These are phyloP conservation scores for Plutomurus gul DNA, from an alignment of 1,140 invertebrate genomes.

Conservation along the genomic window DNA sequence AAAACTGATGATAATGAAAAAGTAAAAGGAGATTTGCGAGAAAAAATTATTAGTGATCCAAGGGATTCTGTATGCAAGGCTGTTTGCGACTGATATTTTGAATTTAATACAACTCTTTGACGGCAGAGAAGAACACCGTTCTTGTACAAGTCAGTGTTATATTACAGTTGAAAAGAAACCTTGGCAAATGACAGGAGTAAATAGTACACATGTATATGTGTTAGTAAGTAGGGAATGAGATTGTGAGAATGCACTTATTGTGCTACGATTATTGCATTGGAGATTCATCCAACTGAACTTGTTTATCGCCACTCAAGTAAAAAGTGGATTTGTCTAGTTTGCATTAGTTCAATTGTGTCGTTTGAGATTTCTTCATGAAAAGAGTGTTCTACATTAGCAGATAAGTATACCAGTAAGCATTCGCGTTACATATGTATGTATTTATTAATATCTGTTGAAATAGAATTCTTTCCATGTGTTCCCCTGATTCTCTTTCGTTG, in stretches of 20 bases:
- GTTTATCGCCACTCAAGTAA: background rate
- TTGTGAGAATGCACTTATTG: background rate
- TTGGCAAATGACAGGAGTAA: conserved; percentile 4
- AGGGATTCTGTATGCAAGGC: no score
- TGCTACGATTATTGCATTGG: no score
- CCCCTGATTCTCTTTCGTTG: no score
- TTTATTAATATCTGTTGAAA: no score
- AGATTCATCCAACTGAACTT: background rate
- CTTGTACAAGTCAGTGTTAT: background rate
- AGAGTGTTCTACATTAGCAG: background rate
- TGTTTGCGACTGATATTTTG: no score
- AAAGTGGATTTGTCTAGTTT: background rate
- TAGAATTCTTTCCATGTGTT: no score
- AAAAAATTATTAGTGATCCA: background rate
- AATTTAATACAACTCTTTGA: no score
- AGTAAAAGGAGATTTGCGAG: background rate
- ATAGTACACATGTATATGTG: no score
- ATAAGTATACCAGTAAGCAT: background rate
- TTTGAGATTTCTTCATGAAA: background rate
- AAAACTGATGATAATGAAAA: no score
- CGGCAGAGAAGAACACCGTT: no score
- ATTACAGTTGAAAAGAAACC: background rate
- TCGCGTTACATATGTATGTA: no score
- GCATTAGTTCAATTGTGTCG: background rate
- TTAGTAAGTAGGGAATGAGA: background rate